Conservation (phyloP, 2,113 vertebrate species). For the Cercopithecus mona region DNA sequence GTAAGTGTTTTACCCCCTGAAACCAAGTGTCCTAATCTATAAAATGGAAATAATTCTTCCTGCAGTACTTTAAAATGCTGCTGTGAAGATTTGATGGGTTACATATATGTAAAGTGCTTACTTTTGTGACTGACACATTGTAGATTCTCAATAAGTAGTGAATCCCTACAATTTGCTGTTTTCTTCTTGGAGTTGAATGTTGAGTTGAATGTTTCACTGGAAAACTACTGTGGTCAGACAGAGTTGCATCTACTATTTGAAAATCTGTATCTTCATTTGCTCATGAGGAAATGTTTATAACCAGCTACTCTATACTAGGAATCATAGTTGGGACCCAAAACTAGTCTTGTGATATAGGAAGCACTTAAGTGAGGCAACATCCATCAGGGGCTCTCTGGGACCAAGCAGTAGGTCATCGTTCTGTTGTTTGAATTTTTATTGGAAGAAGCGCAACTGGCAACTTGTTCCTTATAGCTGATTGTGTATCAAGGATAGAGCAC, state of each 20-base stretch:
- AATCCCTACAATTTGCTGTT: not conserved
- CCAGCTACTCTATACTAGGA: not conserved
- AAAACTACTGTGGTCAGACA: not conserved
- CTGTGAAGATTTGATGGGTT: not conserved
- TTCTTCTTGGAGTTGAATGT: conserved; percentile 17
- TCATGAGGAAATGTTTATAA: not conserved
- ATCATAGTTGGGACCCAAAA: not conserved
- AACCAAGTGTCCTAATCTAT: not conserved
- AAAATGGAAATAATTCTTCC: not conserved
- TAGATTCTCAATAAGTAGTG: not conserved
- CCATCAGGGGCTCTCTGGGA: not conserved
- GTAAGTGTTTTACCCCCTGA: not conserved
- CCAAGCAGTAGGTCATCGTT: not conserved
- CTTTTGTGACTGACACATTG: not conserved
- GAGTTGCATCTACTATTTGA: not conserved
- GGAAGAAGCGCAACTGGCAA: not conserved
- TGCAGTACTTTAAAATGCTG: not conserved
- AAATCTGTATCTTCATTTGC: not conserved
- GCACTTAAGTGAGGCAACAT: not conserved
- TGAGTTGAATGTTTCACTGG: not conserved
- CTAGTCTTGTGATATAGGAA: not conserved
- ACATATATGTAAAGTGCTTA: not conserved
- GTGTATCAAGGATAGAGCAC: not conserved
- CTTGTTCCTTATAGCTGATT: not conserved
- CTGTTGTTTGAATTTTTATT: not conserved